Conservation (phyloP, 2,797 vertebrate species). For the Peromyscus attwateri region DNA sequence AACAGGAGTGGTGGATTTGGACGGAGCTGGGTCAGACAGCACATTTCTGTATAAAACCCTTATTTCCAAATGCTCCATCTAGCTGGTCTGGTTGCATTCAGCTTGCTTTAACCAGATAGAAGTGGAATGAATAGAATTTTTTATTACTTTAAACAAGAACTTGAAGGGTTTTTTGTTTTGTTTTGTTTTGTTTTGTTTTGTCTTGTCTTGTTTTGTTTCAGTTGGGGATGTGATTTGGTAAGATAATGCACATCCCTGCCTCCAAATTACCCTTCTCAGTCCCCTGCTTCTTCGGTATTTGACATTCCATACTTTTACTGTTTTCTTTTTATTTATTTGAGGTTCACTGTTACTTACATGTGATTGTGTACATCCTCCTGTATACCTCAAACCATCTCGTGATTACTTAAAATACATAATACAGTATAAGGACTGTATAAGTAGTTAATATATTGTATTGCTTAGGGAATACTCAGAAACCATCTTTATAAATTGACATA, state of each 20-base stretch:
- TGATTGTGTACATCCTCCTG: neutral
- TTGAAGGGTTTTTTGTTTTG: neutral
- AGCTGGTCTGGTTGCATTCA: neutral
- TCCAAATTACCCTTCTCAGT: neutral
- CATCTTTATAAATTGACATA: slow-evolving; percentile 55
- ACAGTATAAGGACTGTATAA: neutral
- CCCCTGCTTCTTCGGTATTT: neutral
- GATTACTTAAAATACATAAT: neutral
- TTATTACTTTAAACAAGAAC: slow-evolving; percentile 48
- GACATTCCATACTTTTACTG: neutral
- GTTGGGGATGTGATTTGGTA: neutral
- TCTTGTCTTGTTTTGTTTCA: slow-evolving; percentile 54
- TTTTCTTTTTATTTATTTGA: slow-evolving; percentile 33
- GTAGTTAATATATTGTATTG: neutral
- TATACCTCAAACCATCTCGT: neutral
- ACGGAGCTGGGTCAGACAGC: neutral
- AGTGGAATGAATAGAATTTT: slow-evolving; percentile 37
- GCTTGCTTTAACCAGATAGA: slow-evolving; percentile 22
- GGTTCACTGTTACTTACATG: neutral
- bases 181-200: no score
- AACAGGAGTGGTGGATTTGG: neutral
- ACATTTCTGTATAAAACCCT: neutral
- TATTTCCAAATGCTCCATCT: slow-evolving; percentile 31
- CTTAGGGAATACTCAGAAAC: neutral
- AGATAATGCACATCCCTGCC: neutral